These are phyloP conservation scores for Hydrotaea diabolus DNA, from an alignment of 2,888 invertebrate genomes.

Conservation along the genomic window DNA sequence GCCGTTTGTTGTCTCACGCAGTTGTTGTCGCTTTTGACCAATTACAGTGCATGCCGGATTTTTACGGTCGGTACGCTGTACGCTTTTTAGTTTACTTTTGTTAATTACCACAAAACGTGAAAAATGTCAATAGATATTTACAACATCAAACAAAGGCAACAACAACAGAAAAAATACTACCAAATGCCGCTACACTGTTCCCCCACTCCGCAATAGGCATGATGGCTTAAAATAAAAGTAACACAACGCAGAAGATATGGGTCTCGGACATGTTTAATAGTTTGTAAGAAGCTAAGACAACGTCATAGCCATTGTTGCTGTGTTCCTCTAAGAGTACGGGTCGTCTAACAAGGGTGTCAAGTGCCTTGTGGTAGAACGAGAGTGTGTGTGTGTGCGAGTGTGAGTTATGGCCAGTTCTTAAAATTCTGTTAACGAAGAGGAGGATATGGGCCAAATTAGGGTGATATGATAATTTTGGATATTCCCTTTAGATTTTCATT, in stretches of 20 bases:
- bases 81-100: constrained; percentile 12
- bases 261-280: background rate
- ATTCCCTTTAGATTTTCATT: too few relatives aligned
- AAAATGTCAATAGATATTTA: constrained; percentile 55
- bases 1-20: background rate
- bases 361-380: background rate
- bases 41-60: background rate
- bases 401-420: too few relatives aligned
- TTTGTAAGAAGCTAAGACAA: constrained; percentile 12
- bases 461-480: background rate
- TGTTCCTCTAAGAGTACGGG: too few relatives aligned
- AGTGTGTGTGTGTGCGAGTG: too few relatives aligned
- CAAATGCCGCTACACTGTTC: constrained; percentile 30
- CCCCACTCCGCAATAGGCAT: background rate
- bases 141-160: constrained; percentile 30
- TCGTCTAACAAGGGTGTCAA: constrained; percentile 12
- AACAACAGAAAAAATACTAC: background rate
- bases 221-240: background rate
- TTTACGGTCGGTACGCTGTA: too few relatives aligned
- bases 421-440: background rate
- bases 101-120: constrained; percentile 59
- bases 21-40: constrained; percentile 30
- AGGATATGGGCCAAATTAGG: background rate
- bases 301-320: background rate
- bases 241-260: background rate